Base-by-base conservation (phyloP, 2,888 invertebrate genomes). In the Pseudanteris insignis region DNA sequence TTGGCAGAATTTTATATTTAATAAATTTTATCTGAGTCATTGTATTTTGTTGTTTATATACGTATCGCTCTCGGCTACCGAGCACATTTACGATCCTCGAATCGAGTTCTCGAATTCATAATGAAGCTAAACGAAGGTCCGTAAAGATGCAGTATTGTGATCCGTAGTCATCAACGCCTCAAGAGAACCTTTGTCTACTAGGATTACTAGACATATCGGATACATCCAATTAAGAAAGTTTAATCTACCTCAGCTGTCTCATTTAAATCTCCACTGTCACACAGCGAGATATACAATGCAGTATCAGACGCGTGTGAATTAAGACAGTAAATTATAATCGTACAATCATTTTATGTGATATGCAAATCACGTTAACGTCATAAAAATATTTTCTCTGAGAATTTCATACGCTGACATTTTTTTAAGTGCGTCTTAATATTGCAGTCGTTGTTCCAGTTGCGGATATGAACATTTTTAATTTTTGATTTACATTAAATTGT, bases 71-170 rank as follows among this genome's bases (percentile, higher is more conserved):
- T 44, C 41, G 59, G 64, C 54, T 53, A 58, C 50, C 43, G 57
- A 47, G 46, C 50, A 60, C 66, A 65, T 75, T 75, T 75, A 75
- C 71, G 70, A 69, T 64, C 70, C 60, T 67, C 68, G 70, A 73
- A 75, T 72, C 71, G 72, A 63, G 69, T 66, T 65, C 65, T 57
- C 63, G 53, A 47, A 55, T 59, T 32, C 36, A 46, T 53, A 55
- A 59, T 55, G 47, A 65, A 59, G 55, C 53, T 12, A 40, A 46
- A 43, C 38, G 54, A 54, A 58, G 46, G 38, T 58, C 62, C 34
- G 55, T 51, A 59, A 64, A 58, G 59, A 50, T 57, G 48, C 46
- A 58, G 53, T 62, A 62, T 54, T 65, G 38, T 67, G 38, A 47
- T 36, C 30, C 41, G 36, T 26, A 37, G 55, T 55, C 34, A 61